Evolutionary conservation across 2,113 vertebrate genomes (phyloP).

Genomic region (Sorex araneus): DNA sequence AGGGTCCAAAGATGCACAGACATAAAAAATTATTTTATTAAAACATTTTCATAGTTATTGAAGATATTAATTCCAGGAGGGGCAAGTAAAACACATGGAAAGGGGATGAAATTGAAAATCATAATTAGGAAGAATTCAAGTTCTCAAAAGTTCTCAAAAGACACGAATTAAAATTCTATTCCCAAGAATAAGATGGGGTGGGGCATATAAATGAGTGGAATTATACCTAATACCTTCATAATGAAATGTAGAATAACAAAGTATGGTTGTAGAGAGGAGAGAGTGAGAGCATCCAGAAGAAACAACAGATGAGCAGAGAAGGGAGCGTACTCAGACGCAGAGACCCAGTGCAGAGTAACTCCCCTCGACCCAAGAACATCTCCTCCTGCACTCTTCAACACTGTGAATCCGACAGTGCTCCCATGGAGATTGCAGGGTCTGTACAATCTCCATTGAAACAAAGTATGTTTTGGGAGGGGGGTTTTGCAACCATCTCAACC

Average conservation of each 20-base stretch:
- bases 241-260: background rate
- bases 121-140: background rate
- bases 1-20: constrained; percentile 23
- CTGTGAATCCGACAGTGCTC: background rate
- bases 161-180: background rate
- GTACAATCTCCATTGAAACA: background rate
- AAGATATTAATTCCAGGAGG: constrained; percentile 24
- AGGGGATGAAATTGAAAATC: constrained; percentile 28
- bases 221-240: background rate
- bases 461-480: background rate
- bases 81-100: background rate
- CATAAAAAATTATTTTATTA: background rate
- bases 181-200: background rate
- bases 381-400: background rate
- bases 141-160: constrained; percentile 48
- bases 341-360: background rate
- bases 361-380: too few relatives aligned
- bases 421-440: background rate
- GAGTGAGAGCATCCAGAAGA: background rate
- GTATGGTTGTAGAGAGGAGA: background rate
- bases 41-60: background rate
- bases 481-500: constrained; percentile 1
- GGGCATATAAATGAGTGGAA: background rate
- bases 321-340: background rate
- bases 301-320: background rate